phyloP scores from a whole-genome alignment of 2,113 vertebrate genomes.

The Caretta caretta region DNA sequence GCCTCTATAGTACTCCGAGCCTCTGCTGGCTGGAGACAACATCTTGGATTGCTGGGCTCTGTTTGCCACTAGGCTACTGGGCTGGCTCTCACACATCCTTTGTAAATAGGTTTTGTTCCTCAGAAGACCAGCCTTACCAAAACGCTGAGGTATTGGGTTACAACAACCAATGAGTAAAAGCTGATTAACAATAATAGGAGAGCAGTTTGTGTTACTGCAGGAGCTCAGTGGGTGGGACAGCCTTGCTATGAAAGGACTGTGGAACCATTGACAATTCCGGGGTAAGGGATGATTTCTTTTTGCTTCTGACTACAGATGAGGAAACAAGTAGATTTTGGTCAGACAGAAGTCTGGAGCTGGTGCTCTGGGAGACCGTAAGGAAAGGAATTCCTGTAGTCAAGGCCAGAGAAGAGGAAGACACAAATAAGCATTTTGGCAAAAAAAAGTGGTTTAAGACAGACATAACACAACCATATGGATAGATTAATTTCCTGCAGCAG shows the following conservation, averaged over 20 bases:
- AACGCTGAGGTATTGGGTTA: conserved; percentile 39
- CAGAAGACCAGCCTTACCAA: background rate
- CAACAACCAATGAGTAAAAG: background rate
- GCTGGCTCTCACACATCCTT: background rate
- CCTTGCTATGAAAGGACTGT: background rate
- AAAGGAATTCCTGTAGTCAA: conserved; percentile 29
- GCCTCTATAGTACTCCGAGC: background rate
- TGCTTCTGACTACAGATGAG: conserved; percentile 17
- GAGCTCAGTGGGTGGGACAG: background rate
- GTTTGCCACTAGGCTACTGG: background rate
- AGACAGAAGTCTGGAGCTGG: background rate
- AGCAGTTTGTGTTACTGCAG: background rate
- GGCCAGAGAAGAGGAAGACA: conserved; percentile 8
- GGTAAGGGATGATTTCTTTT: conserved; percentile 8
- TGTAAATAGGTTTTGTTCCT: background rate
- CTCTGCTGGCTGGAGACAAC: background rate
- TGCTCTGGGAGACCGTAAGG: background rate
- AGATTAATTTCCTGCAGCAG: background rate
- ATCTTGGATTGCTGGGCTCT: background rate
- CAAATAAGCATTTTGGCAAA: background rate
- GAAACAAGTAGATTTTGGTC: conserved; percentile 12
- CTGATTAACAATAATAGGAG: background rate
- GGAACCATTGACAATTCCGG: background rate
- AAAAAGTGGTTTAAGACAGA: background rate
- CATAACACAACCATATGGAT: background rate